These are phyloP conservation scores for Choristoneura fumiferana DNA, from an alignment of 1,140 invertebrate species.

Conservation along the genomic window DNA sequence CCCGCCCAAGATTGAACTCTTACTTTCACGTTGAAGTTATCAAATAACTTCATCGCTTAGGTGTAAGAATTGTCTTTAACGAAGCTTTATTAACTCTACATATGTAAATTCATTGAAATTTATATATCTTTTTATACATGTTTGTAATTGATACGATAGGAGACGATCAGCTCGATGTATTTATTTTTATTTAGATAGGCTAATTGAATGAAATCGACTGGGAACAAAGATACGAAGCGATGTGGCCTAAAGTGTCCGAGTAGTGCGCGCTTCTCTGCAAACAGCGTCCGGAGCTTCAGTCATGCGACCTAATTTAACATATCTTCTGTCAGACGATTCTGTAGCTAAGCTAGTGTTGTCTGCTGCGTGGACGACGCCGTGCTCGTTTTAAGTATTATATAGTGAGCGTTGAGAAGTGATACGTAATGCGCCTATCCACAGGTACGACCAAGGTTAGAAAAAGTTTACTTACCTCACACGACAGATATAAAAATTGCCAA, in stretches of 20 bases:
- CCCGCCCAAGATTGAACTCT: slow-evolving; percentile 60
- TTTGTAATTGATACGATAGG: slow-evolving; percentile 69
- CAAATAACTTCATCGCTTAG: slow-evolving; percentile 75
- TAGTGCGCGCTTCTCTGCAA: slow-evolving; percentile 32
- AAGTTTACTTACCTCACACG: slow-evolving; percentile 19
- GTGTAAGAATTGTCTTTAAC: slow-evolving; percentile 72
- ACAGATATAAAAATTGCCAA: slow-evolving; percentile 12
- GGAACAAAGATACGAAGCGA: slow-evolving; percentile 66
- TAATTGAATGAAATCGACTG: slow-evolving; percentile 70
- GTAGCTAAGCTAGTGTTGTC: slow-evolving; percentile 22
- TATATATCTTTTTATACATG: slow-evolving; percentile 74
- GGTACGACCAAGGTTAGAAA: slow-evolving; percentile 23
- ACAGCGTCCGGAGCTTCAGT: background rate
- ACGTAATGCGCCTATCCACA: slow-evolving; percentile 31
- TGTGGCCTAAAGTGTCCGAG: slow-evolving; percentile 61
- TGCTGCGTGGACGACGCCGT: slow-evolving; percentile 20
- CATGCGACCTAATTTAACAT: slow-evolving; percentile 39
- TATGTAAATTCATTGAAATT: slow-evolving; percentile 75
- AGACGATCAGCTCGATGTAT: slow-evolving; percentile 62
- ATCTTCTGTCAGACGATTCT: slow-evolving; percentile 50
- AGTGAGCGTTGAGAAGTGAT: slow-evolving; percentile 29
- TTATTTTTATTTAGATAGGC: slow-evolving; percentile 69
- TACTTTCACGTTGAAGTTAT: slow-evolving; percentile 75
- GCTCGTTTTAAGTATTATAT: slow-evolving; percentile 33
- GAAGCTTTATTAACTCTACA: slow-evolving; percentile 78